These are phyloP conservation scores for Strigamia crassipes DNA, from an alignment of 2,888 invertebrate species.

Conservation along the genomic window DNA sequence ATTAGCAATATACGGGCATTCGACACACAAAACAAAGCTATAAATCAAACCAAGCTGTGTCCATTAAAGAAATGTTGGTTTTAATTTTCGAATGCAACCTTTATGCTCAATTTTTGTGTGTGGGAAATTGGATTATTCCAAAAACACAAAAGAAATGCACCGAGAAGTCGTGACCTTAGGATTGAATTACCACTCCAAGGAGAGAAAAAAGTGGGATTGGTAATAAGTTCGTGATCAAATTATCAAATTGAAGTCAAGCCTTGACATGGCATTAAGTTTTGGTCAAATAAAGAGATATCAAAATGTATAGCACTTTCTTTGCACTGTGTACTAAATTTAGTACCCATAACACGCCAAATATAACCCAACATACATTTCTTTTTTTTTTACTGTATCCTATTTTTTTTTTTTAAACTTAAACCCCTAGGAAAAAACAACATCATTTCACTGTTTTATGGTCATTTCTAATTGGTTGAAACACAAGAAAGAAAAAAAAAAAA, in stretches of 20 bases:
- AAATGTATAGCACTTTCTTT: background rate
- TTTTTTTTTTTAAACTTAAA: background rate
- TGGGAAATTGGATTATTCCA: slow-evolving; percentile 24
- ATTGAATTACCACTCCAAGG: background rate
- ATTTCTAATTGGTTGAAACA: slow-evolving; percentile 29
- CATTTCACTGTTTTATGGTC: slow-evolving; percentile 28
- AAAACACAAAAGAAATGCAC: slow-evolving; percentile 13
- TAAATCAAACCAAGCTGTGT: no score
- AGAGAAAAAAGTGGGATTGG: slow-evolving; percentile 13
- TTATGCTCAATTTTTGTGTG: background rate
- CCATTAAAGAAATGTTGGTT: no score
- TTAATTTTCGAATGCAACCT: no score
- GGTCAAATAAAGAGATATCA: background rate
- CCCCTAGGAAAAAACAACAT: background rate
- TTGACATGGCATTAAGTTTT: slow-evolving; percentile 17
- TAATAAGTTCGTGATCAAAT: slow-evolving; percentile 32
- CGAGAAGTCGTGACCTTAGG: slow-evolving; percentile 1
- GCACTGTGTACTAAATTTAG: slow-evolving; percentile 29
- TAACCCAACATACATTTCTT: background rate
- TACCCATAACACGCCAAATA: slow-evolving; percentile 5
- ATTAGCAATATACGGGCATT: no score
- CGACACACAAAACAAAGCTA: no score
- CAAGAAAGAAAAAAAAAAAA: background rate
- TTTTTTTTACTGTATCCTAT: background rate
- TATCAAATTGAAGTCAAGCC: slow-evolving; percentile 10